phyloP scores from a whole-genome alignment of 2,797 vertebrate genomes.

The Australoheros facetus region DNA sequence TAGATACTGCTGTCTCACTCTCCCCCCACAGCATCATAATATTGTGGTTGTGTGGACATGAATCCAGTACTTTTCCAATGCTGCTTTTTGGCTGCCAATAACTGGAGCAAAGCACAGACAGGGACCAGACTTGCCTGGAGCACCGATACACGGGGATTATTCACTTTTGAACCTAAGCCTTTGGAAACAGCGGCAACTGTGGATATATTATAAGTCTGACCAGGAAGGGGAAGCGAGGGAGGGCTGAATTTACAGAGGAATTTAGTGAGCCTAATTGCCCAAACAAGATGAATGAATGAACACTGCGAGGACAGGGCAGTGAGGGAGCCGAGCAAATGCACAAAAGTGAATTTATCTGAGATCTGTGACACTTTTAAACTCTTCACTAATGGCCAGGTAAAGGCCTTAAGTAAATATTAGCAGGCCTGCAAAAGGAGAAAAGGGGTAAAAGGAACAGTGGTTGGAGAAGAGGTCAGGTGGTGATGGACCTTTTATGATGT shows the following conservation, averaged over 20 bases:
- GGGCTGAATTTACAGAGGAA: constrained; percentile 67
- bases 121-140: constrained; percentile 48
- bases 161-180: constrained; percentile 56
- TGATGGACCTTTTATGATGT: constrained; percentile 6
- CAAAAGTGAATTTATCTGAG: constrained; percentile 43
- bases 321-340: constrained; percentile 39
- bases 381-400: constrained; percentile 42
- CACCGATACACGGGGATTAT: constrained; percentile 45
- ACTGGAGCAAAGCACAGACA: constrained; percentile 44
- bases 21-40: neutral
- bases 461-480: constrained; percentile 3
- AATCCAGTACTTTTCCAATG: constrained; percentile 7
- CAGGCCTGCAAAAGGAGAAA: neutral
- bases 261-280: constrained; percentile 68
- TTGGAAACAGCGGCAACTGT: constrained; percentile 48
- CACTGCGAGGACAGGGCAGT: constrained; percentile 21
- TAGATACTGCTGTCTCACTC: neutral
- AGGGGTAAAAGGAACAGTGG: neutral
- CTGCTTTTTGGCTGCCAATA: constrained; percentile 28
- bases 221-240: constrained; percentile 33
- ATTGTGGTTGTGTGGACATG: neutral
- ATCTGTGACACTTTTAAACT: constrained; percentile 40
- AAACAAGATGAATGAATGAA: constrained; percentile 66
- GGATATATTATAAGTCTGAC: constrained; percentile 68
- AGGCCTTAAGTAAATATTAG: constrained; percentile 31